Base-by-base conservation (phyloP, 30 jellyfish, hydroid and myxozoan genomes). In the Turritopsis rubra region DNA sequence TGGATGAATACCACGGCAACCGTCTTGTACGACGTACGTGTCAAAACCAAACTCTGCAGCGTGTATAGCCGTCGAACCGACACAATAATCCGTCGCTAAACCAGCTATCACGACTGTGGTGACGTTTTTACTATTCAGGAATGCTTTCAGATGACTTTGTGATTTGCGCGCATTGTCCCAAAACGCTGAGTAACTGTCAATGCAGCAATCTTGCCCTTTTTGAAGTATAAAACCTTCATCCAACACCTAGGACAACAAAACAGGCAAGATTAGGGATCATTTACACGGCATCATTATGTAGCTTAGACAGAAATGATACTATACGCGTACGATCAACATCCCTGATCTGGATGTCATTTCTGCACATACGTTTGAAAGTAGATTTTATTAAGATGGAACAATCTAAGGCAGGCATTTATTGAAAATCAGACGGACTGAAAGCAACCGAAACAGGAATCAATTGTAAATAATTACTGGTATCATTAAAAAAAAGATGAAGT, bases 101-200 rank as follows among this genome's bases (percentile, higher is more conserved):
- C 99, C 99, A 74, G 96, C 84, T 0, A 88, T 68, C 52, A 85
- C 81, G 24, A 84, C 85, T 22, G 52, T 76, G 18, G 95, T 82
- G 71, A 93, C 83, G 71, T 71, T 85, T 24, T 83, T 85, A 68
- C 85, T 88, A 72, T 86, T 70, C 77, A 93, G 65, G 0, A 29
- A 28, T 21, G 72, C 18, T 30, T 86, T 65, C 23, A 93, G 85
- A 18, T 88, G 72, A 72, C 96, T 93, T 66, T 88, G 96, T 28
- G 96, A 83, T 28, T 1, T 21, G 24, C 81, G 79, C n/a, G 90
- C 96, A 84, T 93, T 93, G 78, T 93, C 99, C 99, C 99, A 93
- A 75, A 93, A 93, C 16, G 99, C 99, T 3, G 96, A 88, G 66
- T 93, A 93, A 75, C 99, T 93, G 89, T 93, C 99, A 65, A 85